Base-by-base conservation (phyloP, 1,140 invertebrate species). In the Pogonognathellus flavescens region DNA sequence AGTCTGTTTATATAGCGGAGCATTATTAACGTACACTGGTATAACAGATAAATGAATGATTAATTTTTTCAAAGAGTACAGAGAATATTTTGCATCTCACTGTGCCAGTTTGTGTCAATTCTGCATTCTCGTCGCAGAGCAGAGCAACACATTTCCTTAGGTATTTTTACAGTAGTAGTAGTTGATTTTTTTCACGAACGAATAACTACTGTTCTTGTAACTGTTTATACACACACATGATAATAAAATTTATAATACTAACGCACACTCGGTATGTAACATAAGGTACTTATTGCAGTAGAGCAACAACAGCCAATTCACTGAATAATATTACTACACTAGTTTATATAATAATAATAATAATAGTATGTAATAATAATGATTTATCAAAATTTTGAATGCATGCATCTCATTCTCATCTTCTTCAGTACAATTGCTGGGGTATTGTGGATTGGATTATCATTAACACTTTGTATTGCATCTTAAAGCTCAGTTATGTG, bases 41-140 rank as follows among this genome's bases (percentile, higher is more conserved):
- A 76, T 76, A 76, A 76, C 70, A 76, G 70, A 49, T 76, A n/a
- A 76, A 76, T 76, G 70, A 76, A 76, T 76, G 70, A 76, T 76
- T 76, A 76, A 49, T 76, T 76, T 66, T 76, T 76, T 50, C 9
- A 76, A 22, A 70, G 22, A 25, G 22, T 6, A 22, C 16, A 66
- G 22, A 76, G 66, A 50, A 8, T 49, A 72, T 49, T 76, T 76
- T 76, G 70, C 70, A 76, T 76, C 70, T 76, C 70, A 76, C 70
- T 76, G 70, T 50, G 70, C 70, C 70, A 49, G 25, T 76, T 41
- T 76, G 70, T 76, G 41, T 76, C 70, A 41, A 76, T 76, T 50
- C 31, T 76, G 31, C 25, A 76, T 50, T 76, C 70, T 76, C 25
- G 70, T 76, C 70, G 49, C 70, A 76, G n/a, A n/a, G n/a, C n/a